Conservation (phyloP, 2,113 vertebrate genomes). For the Coptodon bakossiorum region DNA sequence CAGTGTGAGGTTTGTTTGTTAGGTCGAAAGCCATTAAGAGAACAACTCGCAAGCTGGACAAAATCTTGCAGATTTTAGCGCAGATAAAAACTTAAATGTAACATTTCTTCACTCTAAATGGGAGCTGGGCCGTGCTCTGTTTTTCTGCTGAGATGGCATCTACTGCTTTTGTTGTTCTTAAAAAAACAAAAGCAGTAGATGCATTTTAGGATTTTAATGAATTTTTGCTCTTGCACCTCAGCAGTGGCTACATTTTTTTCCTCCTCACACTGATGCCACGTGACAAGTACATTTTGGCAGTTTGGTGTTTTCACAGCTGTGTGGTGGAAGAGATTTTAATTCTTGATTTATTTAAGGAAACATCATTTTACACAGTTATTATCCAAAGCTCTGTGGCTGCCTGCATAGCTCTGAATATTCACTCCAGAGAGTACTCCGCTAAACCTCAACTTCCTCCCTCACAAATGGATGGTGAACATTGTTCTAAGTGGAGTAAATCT, state of each 20-base stretch:
- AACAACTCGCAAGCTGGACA: background rate
- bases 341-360: constrained; percentile 65
- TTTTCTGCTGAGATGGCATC: background rate
- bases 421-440: constrained; percentile 24
- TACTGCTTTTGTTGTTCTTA: background rate
- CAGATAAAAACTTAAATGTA: background rate
- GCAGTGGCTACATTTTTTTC: background rate
- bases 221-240: background rate
- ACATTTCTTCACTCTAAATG: background rate
- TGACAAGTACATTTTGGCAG: constrained; percentile 36
- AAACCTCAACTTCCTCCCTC: constrained; percentile 48
- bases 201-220: background rate
- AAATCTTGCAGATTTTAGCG: background rate
- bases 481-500: constrained; percentile 47
- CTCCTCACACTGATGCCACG: constrained; percentile 9
- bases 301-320: constrained; percentile 66
- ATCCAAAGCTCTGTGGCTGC: constrained; percentile 37
- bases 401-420: constrained; percentile 31
- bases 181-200: background rate
- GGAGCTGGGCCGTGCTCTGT: background rate
- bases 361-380: constrained; percentile 36
- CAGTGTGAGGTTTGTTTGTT: constrained; percentile 9
- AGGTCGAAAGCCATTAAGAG: background rate
- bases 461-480: constrained; percentile 39
- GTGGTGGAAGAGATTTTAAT: constrained; percentile 46